A percentile compares a stretch with the other conserved stretches of the same genome.
These are phyloP conservation scores for Ladona fulva DNA, from an alignment of 1,140 invertebrate genomes.

Conservation along the genomic window DNA sequence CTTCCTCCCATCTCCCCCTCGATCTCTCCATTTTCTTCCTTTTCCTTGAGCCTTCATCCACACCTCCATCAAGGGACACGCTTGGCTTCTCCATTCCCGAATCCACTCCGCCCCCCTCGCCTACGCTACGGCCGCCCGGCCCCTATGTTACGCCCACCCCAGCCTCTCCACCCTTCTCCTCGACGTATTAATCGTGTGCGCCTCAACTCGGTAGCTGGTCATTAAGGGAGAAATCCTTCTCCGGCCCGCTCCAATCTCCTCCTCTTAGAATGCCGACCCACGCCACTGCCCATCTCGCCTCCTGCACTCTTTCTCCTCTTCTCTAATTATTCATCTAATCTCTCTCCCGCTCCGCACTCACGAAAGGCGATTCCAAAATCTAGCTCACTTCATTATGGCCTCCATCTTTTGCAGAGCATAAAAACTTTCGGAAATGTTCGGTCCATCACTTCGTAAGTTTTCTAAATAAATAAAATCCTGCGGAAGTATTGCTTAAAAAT, in stretches of 20 bases:
- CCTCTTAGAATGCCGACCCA: not conserved
- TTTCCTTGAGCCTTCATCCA: not conserved
- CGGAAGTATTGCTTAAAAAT: too few species aligned
- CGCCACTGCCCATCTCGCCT: not conserved
- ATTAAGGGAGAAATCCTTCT: not conserved
- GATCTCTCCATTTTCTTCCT: not conserved
- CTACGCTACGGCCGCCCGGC: too few species aligned
- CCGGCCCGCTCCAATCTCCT: not conserved
- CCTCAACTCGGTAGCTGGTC: slow-evolving; percentile 1
- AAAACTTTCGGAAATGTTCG: too few species aligned
- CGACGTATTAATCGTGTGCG: not conserved
- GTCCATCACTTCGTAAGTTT: too few species aligned
- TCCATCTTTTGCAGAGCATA: too few species aligned
- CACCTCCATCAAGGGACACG: not conserved
- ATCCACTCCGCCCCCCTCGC: too few species aligned
- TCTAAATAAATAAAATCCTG: too few species aligned
- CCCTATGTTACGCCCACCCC: not conserved
- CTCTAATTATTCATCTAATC: too few species aligned
- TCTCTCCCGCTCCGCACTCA: too few species aligned
- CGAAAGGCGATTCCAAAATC: too few species aligned
- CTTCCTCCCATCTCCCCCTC: not conserved
- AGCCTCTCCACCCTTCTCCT: not conserved
- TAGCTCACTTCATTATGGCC: too few species aligned
- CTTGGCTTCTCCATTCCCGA: not conserved
- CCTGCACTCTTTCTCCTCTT: too few species aligned